Evolutionary conservation across 2,888 invertebrate species (phyloP), one percentile per base, ranked within the genome.

Genomic region (Apamea sordens): DNA sequence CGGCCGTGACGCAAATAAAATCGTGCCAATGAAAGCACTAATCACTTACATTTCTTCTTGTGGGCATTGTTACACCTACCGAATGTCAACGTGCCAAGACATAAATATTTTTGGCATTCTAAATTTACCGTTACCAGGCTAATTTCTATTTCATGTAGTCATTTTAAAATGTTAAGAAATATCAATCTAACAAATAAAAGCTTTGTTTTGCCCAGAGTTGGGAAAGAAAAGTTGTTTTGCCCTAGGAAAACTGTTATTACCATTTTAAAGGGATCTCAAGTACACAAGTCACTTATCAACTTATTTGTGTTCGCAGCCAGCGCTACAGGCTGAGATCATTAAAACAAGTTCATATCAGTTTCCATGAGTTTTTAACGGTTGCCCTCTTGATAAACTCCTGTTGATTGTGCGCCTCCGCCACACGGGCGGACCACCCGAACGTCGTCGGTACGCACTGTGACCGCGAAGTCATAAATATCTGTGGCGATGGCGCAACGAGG

Each of bases 401-500:
- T 89, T 91, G 94, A 94, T 94, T 92, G 89, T 89, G 89, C 77
- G 88, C 77, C 87, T 83, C 83, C 89, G 91, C 91, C 93, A 92
- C 92, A 92, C 92, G 91, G 80, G 80, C 69, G 90, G 96, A 95
- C 96, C 96, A 96, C 96, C 96, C 93, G 94, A 93, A 93, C 36
- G 36, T 36, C 90, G 92, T 80, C 78, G 90, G 80, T 81, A 82
- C 63, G 61, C 41, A 56, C 65, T 80, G 79, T 92, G 92, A 92
- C 92, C 92, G 90, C 92, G 90, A 91, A 92, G 93, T 93, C 94
- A 92, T 96, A 95, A 96, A 96, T 95, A 94, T 93, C 89, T 83
- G 91, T 95, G 95, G 94, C 94, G 95, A 91, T 95, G 95, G 94
- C 94, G 95, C 93, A 96, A 95, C 91, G 85, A 89, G 93, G 95